These are phyloP conservation scores for Drepana falcataria DNA, from an alignment of 2,888 invertebrate genomes.

Conservation along the genomic window DNA sequence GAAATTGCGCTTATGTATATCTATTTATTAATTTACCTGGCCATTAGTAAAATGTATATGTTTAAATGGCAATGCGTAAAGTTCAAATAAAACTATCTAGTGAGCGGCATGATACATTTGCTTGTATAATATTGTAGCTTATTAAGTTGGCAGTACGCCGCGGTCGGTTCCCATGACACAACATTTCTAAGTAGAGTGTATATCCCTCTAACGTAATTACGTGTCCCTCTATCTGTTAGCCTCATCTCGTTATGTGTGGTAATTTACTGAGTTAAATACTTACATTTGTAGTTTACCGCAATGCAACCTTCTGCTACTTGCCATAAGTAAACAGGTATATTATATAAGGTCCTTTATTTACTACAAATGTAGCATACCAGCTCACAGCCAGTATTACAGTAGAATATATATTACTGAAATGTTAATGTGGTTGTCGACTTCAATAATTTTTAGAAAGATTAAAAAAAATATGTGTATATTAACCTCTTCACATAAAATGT, in stretches of 20 bases:
- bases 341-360: too few relatives aligned
- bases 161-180: constrained; percentile 31
- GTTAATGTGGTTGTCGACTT: too few relatives aligned
- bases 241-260: constrained; percentile 21
- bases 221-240: constrained; percentile 18
- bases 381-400: too few relatives aligned
- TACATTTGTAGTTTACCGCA: not conserved
- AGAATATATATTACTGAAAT: too few relatives aligned
- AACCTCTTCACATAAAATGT: too few relatives aligned
- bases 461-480: too few relatives aligned
- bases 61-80: not conserved
- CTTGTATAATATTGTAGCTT: constrained; percentile 4
- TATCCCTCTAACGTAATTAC: constrained; percentile 16
- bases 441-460: too few relatives aligned
- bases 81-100: not conserved
- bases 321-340: too few relatives aligned
- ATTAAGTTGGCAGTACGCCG: constrained; percentile 15
- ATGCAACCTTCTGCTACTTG: not conserved
- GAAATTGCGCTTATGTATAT: constrained; percentile 11
- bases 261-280: constrained; percentile 13
- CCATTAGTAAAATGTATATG: not conserved
- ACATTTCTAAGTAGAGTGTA: constrained; percentile 18
- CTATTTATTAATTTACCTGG: not conserved
- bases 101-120: constrained; percentile 1
- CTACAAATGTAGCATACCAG: too few relatives aligned